phyloP scores from a whole-genome alignment of 30 jellyfish, hydroid and myxozoan species.

The Chrysaora quinquecirrha region DNA sequence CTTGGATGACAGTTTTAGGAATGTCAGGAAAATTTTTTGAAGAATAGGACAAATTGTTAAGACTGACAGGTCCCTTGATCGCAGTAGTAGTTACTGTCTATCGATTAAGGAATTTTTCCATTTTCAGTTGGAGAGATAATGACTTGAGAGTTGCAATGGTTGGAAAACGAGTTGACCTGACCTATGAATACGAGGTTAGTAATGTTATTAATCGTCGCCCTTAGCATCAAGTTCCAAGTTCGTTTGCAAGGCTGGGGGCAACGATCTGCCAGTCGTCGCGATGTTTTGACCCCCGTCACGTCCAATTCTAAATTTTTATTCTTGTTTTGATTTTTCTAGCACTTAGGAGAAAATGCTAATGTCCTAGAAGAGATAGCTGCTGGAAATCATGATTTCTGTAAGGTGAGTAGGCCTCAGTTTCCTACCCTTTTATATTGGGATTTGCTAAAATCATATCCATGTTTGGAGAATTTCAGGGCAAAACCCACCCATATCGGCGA shows the following conservation, averaged over 20 bases:
- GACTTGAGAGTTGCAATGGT: slow-evolving; percentile 89
- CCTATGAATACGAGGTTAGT: slow-evolving; percentile 85
- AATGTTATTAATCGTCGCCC: neutral
- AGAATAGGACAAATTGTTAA: too few relatives aligned
- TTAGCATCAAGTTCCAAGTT: neutral
- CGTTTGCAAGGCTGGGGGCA: neutral
- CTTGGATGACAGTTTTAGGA: too few relatives aligned
- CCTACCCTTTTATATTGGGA: too few relatives aligned
- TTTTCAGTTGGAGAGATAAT: slow-evolving; percentile 90
- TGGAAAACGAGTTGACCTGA: slow-evolving; percentile 92
- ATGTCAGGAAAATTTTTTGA: too few relatives aligned
- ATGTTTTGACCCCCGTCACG: too few relatives aligned
- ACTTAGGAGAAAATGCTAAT: slow-evolving; percentile 84
- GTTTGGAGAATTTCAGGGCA: too few relatives aligned
- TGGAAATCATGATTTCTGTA: slow-evolving; percentile 77
- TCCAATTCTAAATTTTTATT: too few relatives aligned
- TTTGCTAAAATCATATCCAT: too few relatives aligned
- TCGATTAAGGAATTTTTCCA: neutral
- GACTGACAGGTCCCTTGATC: too few relatives aligned
- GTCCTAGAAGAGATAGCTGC: slow-evolving; percentile 79
- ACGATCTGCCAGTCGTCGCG: too few relatives aligned
- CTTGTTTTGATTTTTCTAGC: slow-evolving; percentile 30
- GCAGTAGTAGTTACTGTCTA: too few relatives aligned
- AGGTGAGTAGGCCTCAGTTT: slow-evolving; percentile 60
- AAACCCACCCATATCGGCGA: too few relatives aligned